Conservation (phyloP, 2,888 invertebrate genomes). For the Watsonalla cultraria region DNA sequence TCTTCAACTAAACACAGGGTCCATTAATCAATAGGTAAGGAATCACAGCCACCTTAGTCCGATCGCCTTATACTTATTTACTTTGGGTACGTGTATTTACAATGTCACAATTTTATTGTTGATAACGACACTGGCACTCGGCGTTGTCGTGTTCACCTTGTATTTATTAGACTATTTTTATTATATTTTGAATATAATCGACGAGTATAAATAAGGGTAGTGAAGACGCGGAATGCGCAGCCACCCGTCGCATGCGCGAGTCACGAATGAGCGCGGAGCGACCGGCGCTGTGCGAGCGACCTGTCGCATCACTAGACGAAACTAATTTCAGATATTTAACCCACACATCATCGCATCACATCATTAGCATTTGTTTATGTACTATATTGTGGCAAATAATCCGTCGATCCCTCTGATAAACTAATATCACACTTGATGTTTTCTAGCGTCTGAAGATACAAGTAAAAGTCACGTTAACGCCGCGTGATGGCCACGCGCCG, state of each 20-base stretch:
- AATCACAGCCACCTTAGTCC: conserved; percentile 32
- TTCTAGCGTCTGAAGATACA: conserved; percentile 44
- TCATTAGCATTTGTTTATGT: conserved; percentile 51
- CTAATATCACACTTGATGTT: conserved; percentile 33
- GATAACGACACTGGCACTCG: conserved; percentile 50
- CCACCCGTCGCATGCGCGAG: conserved; percentile 55
- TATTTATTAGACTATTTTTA: conserved; percentile 14
- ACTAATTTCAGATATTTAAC: conserved; percentile 54
- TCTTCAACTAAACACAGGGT: conserved; percentile 37
- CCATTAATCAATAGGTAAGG: conserved; percentile 26
- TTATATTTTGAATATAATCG: conserved; percentile 18
- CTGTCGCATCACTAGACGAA: conserved; percentile 32
- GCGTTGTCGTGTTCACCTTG: conserved; percentile 30
- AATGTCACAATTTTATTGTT: conserved; percentile 34
- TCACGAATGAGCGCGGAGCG: conserved; percentile 50
- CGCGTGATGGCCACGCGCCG: conserved; percentile 61
- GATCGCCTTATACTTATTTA: conserved; percentile 39
- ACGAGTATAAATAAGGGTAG: conserved; percentile 37
- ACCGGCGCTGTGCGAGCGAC: conserved; percentile 19
- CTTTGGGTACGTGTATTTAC: conserved; percentile 39
- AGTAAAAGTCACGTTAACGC: conserved; percentile 50
- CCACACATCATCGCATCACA: conserved; percentile 34
- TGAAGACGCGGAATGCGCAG: conserved; percentile 37
- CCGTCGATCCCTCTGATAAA: conserved; percentile 46
- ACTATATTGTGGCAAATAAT: conserved; percentile 45